phyloP scores from a whole-genome alignment of 2,797 vertebrate species.

The Oryzias sinensis region DNA sequence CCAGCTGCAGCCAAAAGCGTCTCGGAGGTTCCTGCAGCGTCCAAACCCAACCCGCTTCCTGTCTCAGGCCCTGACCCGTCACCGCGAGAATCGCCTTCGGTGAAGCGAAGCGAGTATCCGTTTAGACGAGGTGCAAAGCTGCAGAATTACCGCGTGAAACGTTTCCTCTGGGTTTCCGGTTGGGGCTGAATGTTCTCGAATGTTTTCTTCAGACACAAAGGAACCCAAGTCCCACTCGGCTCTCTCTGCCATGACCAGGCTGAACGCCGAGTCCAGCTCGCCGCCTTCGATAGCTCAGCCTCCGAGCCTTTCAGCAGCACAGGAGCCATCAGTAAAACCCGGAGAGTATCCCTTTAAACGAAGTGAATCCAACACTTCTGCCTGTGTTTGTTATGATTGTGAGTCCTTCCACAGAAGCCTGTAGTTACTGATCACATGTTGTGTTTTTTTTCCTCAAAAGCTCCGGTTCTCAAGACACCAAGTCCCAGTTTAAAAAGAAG shows the following conservation, averaged over 20 bases:
- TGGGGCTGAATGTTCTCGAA: background rate
- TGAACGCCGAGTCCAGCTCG: slow-evolving; percentile 34
- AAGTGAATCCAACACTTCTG: slow-evolving; percentile 56
- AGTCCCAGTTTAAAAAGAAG: slow-evolving; percentile 71
- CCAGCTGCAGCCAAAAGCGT: slow-evolving; percentile 40
- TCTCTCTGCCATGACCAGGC: slow-evolving; percentile 34
- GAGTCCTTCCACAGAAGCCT: background rate
- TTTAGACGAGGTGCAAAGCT: slow-evolving; percentile 37
- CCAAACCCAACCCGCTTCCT: slow-evolving; percentile 24
- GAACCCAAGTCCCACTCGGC: slow-evolving; percentile 35
- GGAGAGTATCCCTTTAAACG: slow-evolving; percentile 78
- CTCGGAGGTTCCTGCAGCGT: slow-evolving; percentile 35
- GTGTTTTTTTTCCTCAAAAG: slow-evolving; percentile 20
- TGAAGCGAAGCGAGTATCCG: slow-evolving; percentile 27
- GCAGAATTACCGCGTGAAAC: background rate
- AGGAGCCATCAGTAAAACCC: slow-evolving; percentile 56
- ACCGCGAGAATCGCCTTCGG: slow-evolving; percentile 17
- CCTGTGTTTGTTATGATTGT: background rate
- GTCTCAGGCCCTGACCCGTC: slow-evolving; percentile 4
- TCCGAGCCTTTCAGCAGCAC: slow-evolving; percentile 50
- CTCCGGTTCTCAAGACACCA: slow-evolving; percentile 65
- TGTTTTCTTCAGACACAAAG: slow-evolving; percentile 30
- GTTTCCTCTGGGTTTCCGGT: background rate
- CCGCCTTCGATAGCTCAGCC: slow-evolving; percentile 43
- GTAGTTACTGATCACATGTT: background rate